A percentile compares a stretch with the other conserved stretches of the same genome.
These are phyloP conservation scores for Machaerirhynchus nigripectus DNA, from an alignment of 2,113 vertebrate genomes.

Conservation along the genomic window DNA sequence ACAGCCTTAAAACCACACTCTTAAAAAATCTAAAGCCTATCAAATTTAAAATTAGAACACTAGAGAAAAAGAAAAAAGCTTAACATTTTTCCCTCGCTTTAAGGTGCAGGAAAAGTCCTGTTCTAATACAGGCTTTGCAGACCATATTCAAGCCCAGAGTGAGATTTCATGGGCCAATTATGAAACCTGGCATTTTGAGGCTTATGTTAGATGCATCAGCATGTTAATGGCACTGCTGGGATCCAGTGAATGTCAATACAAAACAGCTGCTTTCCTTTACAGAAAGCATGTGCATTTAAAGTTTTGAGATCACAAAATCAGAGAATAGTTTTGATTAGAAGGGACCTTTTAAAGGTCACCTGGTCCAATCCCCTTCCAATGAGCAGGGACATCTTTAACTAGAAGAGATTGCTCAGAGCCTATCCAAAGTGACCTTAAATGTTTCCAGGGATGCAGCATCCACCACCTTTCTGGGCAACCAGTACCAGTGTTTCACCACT, in stretches of 20 bases:
- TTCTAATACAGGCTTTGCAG: background rate
- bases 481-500: background rate
- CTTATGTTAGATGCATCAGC: slow-evolving; percentile 2
- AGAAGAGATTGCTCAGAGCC: background rate
- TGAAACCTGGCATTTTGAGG: slow-evolving; percentile 33
- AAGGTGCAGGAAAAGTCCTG: background rate
- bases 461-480: background rate
- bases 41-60: background rate
- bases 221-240: slow-evolving; percentile 42
- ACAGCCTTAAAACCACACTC: background rate
- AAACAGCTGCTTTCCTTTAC: slow-evolving; percentile 17
- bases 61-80: background rate
- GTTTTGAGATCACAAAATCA: background rate
- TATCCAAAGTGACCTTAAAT: background rate
- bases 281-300: background rate
- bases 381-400: background rate
- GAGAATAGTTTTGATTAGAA: background rate
- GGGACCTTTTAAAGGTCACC: background rate
- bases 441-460: background rate
- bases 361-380: background rate
- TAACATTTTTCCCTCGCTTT: background rate
- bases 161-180: slow-evolving; percentile 25
- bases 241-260: slow-evolving; percentile 35
- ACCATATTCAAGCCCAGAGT: background rate
- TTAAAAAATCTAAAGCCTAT: background rate